Percentiles rank a stretch among this genome's conserved stretches.
phyloP scores from a whole-genome alignment of 2,888 invertebrate species.

The Physocephala rufipes region DNA sequence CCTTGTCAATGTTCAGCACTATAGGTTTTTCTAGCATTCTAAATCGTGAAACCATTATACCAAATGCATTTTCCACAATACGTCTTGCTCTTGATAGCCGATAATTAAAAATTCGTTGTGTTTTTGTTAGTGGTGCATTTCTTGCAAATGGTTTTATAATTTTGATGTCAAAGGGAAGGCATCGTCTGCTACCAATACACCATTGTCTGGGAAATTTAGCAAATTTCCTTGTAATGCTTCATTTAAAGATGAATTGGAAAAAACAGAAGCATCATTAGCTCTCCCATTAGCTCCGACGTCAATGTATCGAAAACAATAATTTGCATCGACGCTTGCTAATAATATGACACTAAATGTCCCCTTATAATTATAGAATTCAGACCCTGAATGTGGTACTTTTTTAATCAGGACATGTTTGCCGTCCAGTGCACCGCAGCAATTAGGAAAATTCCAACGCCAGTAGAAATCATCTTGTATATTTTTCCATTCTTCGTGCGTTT shows the following conservation, averaged over 20 bases:
- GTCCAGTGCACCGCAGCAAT: conserved; percentile 33
- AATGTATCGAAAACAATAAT: conserved; percentile 25
- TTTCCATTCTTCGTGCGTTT: too few relatives aligned
- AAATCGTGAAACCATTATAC: conserved; percentile 49
- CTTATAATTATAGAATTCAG: conserved; percentile 33
- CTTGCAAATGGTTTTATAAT: too few relatives aligned
- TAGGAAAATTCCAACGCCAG: conserved; percentile 27
- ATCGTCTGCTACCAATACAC: conserved; percentile 21
- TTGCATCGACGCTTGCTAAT: conserved; percentile 30
- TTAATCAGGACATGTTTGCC: conserved; percentile 31
- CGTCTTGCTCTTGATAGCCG: conserved; percentile 40
- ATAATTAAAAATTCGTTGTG: conserved; percentile 38
- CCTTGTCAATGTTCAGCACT: not conserved
- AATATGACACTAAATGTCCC: conserved; percentile 28
- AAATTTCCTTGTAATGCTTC: conserved; percentile 7
- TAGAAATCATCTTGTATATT: too few relatives aligned
- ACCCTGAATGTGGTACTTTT: conserved; percentile 21
- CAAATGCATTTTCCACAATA: conserved; percentile 44
- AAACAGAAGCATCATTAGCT: conserved; percentile 22
- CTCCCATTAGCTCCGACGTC: conserved; percentile 29
- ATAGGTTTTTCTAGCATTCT: conserved; percentile 48
- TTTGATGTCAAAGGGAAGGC: conserved; percentile 34
- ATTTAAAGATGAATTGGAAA: conserved; percentile 4
- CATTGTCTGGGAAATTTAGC: conserved; percentile 15
- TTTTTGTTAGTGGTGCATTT: too few relatives aligned